These are phyloP conservation scores for Diadumene lineata DNA, from an alignment of 92 coral and sea anemone genomes.

Conservation along the genomic window DNA sequence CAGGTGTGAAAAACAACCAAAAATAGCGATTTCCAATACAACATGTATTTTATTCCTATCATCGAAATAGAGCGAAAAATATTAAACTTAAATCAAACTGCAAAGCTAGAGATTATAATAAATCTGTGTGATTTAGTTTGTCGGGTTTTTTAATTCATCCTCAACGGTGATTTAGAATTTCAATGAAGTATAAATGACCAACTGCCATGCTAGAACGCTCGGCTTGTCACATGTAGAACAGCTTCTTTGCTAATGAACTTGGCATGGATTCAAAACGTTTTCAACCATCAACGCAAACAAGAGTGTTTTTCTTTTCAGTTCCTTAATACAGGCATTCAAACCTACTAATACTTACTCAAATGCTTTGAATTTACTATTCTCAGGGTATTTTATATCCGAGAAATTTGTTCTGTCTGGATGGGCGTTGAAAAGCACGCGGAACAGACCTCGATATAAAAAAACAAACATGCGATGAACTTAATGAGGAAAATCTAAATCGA, in stretches of 20 bases:
- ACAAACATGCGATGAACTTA: slow-evolving; percentile 9
- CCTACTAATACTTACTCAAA: too few species aligned
- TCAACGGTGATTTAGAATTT: slow-evolving; percentile 12
- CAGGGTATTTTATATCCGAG: too few species aligned
- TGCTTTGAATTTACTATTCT: too few species aligned
- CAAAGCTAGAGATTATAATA: background rate
- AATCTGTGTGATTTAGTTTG: slow-evolving; percentile 17
- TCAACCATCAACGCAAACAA: background rate
- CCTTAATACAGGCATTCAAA: background rate
- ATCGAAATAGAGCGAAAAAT: background rate
- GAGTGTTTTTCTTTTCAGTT: background rate
- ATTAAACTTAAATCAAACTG: slow-evolving; percentile 11
- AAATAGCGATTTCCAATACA: background rate
- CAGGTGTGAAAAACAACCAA: background rate
- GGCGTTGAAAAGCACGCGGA: background rate
- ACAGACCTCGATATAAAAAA: background rate
- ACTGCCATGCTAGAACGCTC: background rate
- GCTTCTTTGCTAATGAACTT: slow-evolving; percentile 15
- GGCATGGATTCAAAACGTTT: slow-evolving; percentile 14
- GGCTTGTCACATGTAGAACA: background rate
- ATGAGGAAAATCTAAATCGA: slow-evolving; percentile 19
- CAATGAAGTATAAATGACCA: background rate
- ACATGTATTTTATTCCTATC: background rate
- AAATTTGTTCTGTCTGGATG: background rate
- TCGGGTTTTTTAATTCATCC: background rate